phyloP scores from a whole-genome alignment of 1,140 invertebrate genomes.

The Ylistrum balloti region DNA sequence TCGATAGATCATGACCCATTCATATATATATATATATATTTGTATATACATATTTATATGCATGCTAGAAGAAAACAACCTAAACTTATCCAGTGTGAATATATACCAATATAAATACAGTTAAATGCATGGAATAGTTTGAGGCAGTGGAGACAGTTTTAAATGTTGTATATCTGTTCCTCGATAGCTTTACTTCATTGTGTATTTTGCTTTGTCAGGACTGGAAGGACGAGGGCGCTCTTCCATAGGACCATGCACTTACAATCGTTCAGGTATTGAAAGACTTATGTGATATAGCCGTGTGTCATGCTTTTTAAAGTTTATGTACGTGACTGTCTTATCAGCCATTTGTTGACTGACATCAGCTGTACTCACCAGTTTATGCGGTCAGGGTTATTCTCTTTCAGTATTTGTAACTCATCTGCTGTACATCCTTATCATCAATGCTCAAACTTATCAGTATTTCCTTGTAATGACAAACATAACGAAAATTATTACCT shows the following conservation, averaged over 20 bases:
- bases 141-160: not conserved
- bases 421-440: no score
- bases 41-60: no score
- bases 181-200: not conserved
- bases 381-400: not conserved
- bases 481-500: no score
- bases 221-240: slow-evolving; percentile 21
- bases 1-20: not conserved
- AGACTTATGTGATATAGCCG: slow-evolving; percentile 29
- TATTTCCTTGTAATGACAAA: no score
- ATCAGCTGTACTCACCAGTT: not conserved
- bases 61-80: not conserved
- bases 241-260: slow-evolving; percentile 37
- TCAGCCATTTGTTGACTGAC: slow-evolving; percentile 24
- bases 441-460: no score
- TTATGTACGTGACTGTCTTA: slow-evolving; percentile 34
- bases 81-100: not conserved
- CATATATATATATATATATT: not conserved
- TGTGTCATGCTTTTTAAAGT: slow-evolving; percentile 39
- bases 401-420: not conserved
- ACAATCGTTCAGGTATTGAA: slow-evolving; percentile 34
- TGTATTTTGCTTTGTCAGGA: slow-evolving; percentile 33
- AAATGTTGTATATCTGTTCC: not conserved
- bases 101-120: not conserved
- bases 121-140: not conserved